Evolutionary conservation across 2,888 invertebrate species (phyloP).

Genomic region (Brachyopa scutellaris): DNA sequence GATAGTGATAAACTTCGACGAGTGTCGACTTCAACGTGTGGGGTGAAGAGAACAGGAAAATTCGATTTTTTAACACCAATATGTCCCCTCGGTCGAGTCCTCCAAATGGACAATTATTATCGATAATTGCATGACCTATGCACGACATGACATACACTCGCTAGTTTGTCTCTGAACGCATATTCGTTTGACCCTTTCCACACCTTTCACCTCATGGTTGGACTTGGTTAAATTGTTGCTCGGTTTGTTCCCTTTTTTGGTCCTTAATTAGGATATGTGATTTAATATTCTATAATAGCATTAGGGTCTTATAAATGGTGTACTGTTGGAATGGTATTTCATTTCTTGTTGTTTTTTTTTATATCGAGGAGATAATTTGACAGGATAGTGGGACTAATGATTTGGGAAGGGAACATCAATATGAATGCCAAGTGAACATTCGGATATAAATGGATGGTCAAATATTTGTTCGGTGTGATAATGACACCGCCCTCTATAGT

Average conservation of each 20-base stretch:
- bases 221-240: conserved; percentile 61
- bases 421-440: conserved; percentile 15
- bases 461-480: conserved; percentile 60
- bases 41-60: conserved; percentile 10
- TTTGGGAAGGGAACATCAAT: conserved; percentile 21
- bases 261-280: conserved; percentile 62
- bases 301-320: not conserved
- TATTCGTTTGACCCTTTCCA: conserved; percentile 65
- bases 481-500: conserved; percentile 33
- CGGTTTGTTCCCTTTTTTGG: conserved; percentile 29
- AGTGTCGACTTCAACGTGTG: conserved; percentile 2
- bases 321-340: conserved; percentile 9
- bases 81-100: conserved; percentile 17
- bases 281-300: conserved; percentile 62
- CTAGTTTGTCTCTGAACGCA: conserved; percentile 18
- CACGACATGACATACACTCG: conserved; percentile 39
- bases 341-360: conserved; percentile 12
- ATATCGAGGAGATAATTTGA: conserved; percentile 32
- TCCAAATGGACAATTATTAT: conserved; percentile 46
- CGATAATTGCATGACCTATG: conserved; percentile 68
- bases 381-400: conserved; percentile 29
- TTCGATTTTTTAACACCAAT: conserved; percentile 66
- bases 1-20: conserved; percentile 52
- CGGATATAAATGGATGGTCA: conserved; percentile 31
- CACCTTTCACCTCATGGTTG: conserved; percentile 55